These are phyloP conservation scores for Elmis aenea DNA, from an alignment of 2,888 invertebrate species.

Conservation along the genomic window DNA sequence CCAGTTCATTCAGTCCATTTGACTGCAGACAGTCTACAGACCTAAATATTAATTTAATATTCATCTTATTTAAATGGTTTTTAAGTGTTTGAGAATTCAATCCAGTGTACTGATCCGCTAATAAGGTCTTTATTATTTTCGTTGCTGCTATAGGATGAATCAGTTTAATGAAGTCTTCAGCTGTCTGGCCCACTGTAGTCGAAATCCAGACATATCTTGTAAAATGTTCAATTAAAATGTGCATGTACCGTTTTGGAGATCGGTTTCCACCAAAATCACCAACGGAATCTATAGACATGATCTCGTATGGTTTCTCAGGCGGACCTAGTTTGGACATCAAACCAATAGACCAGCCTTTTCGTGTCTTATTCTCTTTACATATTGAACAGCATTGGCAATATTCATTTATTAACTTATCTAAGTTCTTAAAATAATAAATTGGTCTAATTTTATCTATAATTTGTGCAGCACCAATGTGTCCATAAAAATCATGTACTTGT, in stretches of 20 bases:
- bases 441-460: slow-evolving; percentile 3
- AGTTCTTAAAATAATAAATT: slow-evolving; percentile 11
- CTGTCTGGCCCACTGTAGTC: slow-evolving; percentile 29
- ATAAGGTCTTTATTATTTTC: slow-evolving; percentile 25
- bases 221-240: slow-evolving; percentile 33
- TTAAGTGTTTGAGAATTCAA: slow-evolving; percentile 34
- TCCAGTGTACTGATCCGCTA: slow-evolving; percentile 34
- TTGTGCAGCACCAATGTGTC: slow-evolving; percentile 1
- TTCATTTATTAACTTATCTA: slow-evolving; percentile 11
- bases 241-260: slow-evolving; percentile 33
- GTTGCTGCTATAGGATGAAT: slow-evolving; percentile 18
- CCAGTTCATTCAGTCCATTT: slow-evolving; percentile 26
- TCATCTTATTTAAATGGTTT: slow-evolving; percentile 23
- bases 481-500: no score
- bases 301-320: slow-evolving; percentile 28
- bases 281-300: slow-evolving; percentile 32
- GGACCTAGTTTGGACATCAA: slow-evolving; percentile 24
- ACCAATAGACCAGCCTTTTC: slow-evolving; percentile 23
- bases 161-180: slow-evolving; percentile 31
- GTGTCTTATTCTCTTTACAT: slow-evolving; percentile 32
- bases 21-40: slow-evolving; percentile 21
- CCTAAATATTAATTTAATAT: slow-evolving; percentile 17
- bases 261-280: slow-evolving; percentile 33
- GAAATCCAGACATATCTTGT: slow-evolving; percentile 31
- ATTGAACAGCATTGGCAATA: slow-evolving; percentile 15